Conservation (phyloP, 2,113 vertebrate genomes). For the Nothocercus nigrocapillus region DNA sequence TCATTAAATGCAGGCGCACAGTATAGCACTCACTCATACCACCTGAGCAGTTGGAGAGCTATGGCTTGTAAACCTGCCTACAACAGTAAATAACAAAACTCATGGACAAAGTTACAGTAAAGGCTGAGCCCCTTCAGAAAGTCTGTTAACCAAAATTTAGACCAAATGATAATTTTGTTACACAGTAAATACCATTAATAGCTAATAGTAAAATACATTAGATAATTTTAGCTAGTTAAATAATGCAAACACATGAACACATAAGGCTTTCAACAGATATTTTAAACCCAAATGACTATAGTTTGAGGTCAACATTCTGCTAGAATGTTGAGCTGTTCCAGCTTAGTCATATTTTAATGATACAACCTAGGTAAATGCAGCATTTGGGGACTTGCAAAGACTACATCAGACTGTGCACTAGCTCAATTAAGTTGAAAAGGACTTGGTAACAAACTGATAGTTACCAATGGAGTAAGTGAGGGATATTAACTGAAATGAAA, state of each 20-base stretch:
- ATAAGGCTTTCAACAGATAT: background rate
- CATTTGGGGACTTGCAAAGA: background rate
- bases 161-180: background rate
- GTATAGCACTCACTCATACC: background rate
- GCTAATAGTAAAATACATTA: background rate
- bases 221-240: background rate
- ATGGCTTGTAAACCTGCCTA: background rate
- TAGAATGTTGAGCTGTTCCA: background rate
- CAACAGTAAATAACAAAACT: background rate
- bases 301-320: background rate
- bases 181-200: background rate
- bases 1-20: background rate
- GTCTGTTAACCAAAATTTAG: background rate
- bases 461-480: background rate
- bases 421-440: background rate
- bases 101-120: background rate
- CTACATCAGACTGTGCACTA: background rate
- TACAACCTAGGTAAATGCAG: background rate
- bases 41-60: background rate
- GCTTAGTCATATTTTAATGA: background rate
- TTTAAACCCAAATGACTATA: background rate
- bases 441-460: background rate
- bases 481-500: background rate
- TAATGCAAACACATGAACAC: background rate
- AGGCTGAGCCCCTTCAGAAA: background rate